Evolutionary conservation across 2,113 vertebrate genomes (phyloP).

Genomic region (Centropus bengalensis): DNA sequence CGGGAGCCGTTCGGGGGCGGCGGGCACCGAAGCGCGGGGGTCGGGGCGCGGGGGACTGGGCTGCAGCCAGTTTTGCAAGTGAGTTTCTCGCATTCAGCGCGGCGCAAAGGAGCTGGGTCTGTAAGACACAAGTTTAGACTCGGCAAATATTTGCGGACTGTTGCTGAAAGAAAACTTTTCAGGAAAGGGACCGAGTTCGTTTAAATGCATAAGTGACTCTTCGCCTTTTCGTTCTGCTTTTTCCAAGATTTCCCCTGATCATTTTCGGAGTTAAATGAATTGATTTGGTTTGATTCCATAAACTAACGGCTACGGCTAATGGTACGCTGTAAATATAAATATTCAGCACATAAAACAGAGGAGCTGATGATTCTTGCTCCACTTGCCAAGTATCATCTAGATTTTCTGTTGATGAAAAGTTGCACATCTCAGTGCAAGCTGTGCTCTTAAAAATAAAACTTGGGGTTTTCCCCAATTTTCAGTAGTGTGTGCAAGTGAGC

Average conservation of each 20-base stretch:
- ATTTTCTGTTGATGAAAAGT: not conserved
- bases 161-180: constrained; percentile 7
- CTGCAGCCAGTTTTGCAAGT: not conserved
- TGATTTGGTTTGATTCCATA: not conserved
- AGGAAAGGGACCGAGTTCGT: not conserved
- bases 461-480: not conserved
- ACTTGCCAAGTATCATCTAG: not conserved
- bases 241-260: not conserved
- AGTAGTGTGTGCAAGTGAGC: not conserved
- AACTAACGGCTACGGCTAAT: not conserved
- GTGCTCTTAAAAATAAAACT: not conserved
- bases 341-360: not conserved
- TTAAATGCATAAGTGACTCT: not conserved
- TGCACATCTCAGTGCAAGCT: not conserved
- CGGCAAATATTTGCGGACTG: not conserved
- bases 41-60: not conserved
- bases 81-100: not conserved
- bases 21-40: not conserved
- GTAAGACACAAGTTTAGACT: not conserved
- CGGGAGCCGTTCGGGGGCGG: too few species aligned
- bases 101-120: not conserved
- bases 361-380: not conserved
- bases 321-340: not conserved
- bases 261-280: not conserved
- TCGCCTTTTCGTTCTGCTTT: not conserved